These are phyloP conservation scores for Falco columbarius DNA, from an alignment of 2,797 vertebrate genomes.

Conservation along the genomic window DNA sequence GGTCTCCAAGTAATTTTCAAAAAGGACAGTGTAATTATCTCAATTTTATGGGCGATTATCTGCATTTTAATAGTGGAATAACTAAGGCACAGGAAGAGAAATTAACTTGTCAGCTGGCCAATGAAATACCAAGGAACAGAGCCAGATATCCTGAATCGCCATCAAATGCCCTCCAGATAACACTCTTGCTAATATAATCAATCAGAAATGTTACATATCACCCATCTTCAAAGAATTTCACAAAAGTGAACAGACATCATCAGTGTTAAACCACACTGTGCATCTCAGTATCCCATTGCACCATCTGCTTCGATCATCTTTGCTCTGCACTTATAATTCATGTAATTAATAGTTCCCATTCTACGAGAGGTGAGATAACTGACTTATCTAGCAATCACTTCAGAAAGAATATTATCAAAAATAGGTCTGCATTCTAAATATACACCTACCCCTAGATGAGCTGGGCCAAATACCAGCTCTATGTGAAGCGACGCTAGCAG, in stretches of 20 bases:
- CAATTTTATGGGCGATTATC: neutral
- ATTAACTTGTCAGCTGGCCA: neutral
- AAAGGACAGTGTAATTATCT: neutral
- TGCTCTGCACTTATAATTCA: neutral
- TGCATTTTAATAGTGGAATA: conserved; percentile 3
- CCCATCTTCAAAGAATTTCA: conserved; percentile 28
- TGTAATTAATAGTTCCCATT: conserved; percentile 22
- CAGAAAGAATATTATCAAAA: neutral
- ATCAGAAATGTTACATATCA: conserved; percentile 17
- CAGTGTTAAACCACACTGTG: neutral
- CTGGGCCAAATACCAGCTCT: neutral
- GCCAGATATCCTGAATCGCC: neutral
- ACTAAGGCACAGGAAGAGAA: neutral
- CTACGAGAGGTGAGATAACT: conserved; percentile 7
- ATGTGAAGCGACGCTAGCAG: fast-evolving
- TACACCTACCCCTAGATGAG: neutral
- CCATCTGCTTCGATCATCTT: conserved; percentile 35
- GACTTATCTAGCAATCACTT: conserved; percentile 7
- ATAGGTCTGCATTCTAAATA: conserved; percentile 12
- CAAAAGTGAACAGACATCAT: neutral
- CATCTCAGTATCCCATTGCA: neutral
- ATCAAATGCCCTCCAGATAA: conserved; percentile 23
- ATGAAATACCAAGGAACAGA: neutral
- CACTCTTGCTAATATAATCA: conserved; percentile 11
- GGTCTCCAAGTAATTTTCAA: neutral